phyloP scores from a whole-genome alignment of 2,888 invertebrate species.

The Beris morrisii region DNA sequence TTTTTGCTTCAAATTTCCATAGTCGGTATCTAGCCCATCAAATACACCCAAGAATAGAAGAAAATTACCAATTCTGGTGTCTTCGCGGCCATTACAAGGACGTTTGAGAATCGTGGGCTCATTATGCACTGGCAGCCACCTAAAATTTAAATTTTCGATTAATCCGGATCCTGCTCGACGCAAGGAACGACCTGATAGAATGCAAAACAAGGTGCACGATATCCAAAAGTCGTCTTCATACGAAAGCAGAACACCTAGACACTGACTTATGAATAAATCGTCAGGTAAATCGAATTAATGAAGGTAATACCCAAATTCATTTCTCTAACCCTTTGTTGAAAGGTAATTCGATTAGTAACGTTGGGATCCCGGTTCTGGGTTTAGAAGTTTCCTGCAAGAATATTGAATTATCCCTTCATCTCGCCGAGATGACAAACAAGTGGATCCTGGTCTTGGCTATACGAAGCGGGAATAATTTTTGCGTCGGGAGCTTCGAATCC shows the following conservation, averaged over 20 bases:
- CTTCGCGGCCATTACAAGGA: neutral
- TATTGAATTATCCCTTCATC: slow-evolving; percentile 34
- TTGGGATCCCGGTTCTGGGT: slow-evolving; percentile 41
- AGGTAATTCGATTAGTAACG: slow-evolving; percentile 55
- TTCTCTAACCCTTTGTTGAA: slow-evolving; percentile 57
- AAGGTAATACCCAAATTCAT: slow-evolving; percentile 58
- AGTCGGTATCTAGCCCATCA: too few species aligned
- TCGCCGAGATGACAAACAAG: neutral
- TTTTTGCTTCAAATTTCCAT: too few species aligned
- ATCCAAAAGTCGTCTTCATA: neutral
- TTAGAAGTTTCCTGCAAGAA: slow-evolving; percentile 36
- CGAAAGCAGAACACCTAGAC: slow-evolving; percentile 47
- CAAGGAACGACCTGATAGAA: slow-evolving; percentile 3
- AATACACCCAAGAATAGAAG: too few species aligned
- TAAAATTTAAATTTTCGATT: slow-evolving; percentile 37
- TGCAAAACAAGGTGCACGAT: slow-evolving; percentile 2
- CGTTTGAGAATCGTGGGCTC: slow-evolving; percentile 7
- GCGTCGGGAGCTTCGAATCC: slow-evolving; percentile 24
- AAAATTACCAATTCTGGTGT: too few species aligned
- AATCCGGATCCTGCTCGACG: slow-evolving; percentile 26
- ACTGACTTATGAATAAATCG: slow-evolving; percentile 58
- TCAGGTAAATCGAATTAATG: slow-evolving; percentile 59
- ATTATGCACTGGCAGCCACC: slow-evolving; percentile 31
- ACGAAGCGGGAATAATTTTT: slow-evolving; percentile 25
- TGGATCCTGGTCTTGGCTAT: neutral